Evolutionary conservation across 2,797 vertebrate species (phyloP).

Genomic region (Acanthurus lineatus): DNA sequence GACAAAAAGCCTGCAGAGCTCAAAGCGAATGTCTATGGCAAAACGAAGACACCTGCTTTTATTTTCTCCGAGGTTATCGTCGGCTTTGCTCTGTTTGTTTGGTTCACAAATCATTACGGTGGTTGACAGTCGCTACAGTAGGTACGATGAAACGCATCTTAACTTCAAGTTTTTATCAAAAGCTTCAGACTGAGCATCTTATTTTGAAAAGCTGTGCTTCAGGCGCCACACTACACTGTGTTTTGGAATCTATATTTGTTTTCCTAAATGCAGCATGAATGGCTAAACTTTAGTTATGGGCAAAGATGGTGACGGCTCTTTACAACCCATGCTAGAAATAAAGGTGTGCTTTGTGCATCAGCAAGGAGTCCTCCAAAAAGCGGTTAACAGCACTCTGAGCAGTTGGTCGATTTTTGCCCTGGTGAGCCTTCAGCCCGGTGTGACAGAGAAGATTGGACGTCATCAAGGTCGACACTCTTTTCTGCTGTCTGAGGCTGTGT

Average conservation of each 20-base stretch:
- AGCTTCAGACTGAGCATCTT: conserved; percentile 18
- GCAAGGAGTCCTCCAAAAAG: conserved; percentile 70
- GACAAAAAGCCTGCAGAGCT: conserved; percentile 60
- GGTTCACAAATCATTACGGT: conserved; percentile 48
- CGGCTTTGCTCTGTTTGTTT: conserved; percentile 59
- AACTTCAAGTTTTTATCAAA: conserved; percentile 25
- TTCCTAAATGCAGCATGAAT: conserved; percentile 12
- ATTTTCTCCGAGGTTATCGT: conserved; percentile 44
- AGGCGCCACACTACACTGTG: neutral
- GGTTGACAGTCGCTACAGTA: conserved; percentile 47
- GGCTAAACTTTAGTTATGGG: conserved; percentile 53
- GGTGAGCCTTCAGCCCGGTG: conserved; percentile 79
- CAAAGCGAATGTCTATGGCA: conserved; percentile 54
- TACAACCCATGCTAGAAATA: conserved; percentile 64
- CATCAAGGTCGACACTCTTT: conserved; percentile 79
- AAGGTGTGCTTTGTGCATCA: conserved; percentile 74
- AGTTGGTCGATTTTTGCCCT: conserved; percentile 80
- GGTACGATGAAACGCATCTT: conserved; percentile 29
- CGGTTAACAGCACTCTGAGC: conserved; percentile 82
- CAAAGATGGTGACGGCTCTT: conserved; percentile 54
- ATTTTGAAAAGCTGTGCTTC: conserved; percentile 24
- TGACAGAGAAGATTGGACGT: conserved; percentile 86
- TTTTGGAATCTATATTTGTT: conserved; percentile 35
- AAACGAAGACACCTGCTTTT: conserved; percentile 59
- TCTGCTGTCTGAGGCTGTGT: conserved; percentile 71